Percentiles rank a stretch among this genome's conserved stretches.
These are phyloP conservation scores for Scaptomyza tumidula DNA, from an alignment of 2,888 invertebrate genomes.

Conservation along the genomic window DNA sequence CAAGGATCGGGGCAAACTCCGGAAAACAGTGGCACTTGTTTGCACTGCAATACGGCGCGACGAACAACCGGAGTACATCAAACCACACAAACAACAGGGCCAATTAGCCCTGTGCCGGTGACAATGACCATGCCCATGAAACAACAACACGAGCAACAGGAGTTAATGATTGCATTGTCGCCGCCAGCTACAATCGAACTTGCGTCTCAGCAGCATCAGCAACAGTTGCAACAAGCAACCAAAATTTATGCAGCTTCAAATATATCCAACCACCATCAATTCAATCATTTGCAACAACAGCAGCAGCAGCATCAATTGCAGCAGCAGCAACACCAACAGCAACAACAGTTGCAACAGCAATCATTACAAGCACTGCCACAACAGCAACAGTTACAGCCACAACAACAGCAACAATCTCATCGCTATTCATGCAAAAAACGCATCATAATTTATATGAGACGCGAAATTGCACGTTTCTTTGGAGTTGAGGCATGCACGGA, in stretches of 20 bases:
- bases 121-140: slow-evolving; percentile 66
- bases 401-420: slow-evolving; percentile 47
- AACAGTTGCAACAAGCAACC: neutral
- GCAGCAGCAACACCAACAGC: slow-evolving; percentile 23
- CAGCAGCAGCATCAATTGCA: slow-evolving; percentile 50
- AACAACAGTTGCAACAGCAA: slow-evolving; percentile 33
- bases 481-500: slow-evolving; percentile 83
- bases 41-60: slow-evolving; percentile 84
- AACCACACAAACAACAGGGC: slow-evolving; percentile 85
- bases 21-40: slow-evolving; percentile 75
- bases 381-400: slow-evolving; percentile 45
- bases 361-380: slow-evolving; percentile 36
- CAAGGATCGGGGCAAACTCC: slow-evolving; percentile 1
- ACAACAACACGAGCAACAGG: slow-evolving; percentile 12
- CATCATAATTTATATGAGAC: slow-evolving; percentile 81
- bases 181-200: neutral
- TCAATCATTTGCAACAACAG: neutral
- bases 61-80: slow-evolving; percentile 85
- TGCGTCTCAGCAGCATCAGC: slow-evolving; percentile 8
- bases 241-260: neutral
- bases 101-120: slow-evolving; percentile 84
- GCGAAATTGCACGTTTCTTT: slow-evolving; percentile 83
- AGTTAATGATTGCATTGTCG: neutral
- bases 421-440: slow-evolving; percentile 80
- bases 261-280: neutral